Base-by-base conservation (phyloP, 2,113 vertebrate species). In the Hypomesus transpacificus region DNA sequence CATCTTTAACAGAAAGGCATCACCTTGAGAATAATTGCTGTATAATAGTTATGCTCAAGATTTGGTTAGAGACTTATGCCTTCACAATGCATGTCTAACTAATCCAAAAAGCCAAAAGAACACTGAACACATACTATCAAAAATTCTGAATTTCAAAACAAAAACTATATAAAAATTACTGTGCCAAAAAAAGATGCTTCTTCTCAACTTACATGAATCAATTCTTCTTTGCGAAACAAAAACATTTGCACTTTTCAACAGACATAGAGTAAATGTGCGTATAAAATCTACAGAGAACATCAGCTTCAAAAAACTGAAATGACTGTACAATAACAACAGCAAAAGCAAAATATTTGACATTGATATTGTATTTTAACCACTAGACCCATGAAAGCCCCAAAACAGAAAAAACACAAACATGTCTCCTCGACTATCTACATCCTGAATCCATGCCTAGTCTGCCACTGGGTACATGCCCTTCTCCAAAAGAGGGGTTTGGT, bases 301-400 rank as follows among this genome's bases (percentile, higher is more conserved):
- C 86, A 67, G 82, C 60, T 69, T 84, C 60, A 80, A 88, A 85
- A 75, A 46, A 46, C 39, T 70, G 75, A 87, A 82, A 62, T 74
- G 83, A 67, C 85, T 90, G 85, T 90, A 90, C 89, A 91, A 87
- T 82, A 90, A 85, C 84, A 79, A 75, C 73, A 87, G 31, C 61
- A 63, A 63, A 79, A 71, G 20, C 65, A 65, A 56, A 31, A 72
- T 18, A 24, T 68, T 75, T 69, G 70, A 77, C 74, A 85, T 66
- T 69, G 63, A 80, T 59, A 83, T 74, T 80, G 39, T 46, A 46
- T 9, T 63, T 73, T 24, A 78, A 82, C 76, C 69, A 66, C 80
- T 76, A 64, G 26, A 78, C 62, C 28, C 54, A 71, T 22, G 11
- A 75, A 64, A 52, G 82, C 66, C 65, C 65, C 62, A 22, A 24